phyloP scores from a whole-genome alignment of 2,797 vertebrate species.

The Clarias pachynema region DNA sequence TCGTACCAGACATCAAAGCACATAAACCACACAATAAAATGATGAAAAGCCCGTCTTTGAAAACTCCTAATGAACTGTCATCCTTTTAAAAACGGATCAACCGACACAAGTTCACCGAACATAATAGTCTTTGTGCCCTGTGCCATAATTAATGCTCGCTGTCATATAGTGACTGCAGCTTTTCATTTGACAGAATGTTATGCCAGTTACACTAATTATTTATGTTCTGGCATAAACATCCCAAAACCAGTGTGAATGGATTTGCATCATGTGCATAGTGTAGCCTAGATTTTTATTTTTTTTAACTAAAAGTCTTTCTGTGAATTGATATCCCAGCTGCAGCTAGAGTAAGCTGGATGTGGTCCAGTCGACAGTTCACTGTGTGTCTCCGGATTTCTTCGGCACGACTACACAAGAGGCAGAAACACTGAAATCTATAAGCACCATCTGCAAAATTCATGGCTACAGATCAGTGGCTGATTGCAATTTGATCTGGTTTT shows the following conservation, averaged over 20 bases:
- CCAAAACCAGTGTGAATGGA: slow-evolving; percentile 34
- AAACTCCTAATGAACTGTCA: slow-evolving; percentile 38
- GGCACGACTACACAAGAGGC: slow-evolving; percentile 48
- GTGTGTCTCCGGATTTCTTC: slow-evolving; percentile 20
- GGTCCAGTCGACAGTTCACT: slow-evolving; percentile 28
- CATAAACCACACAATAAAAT: not conserved
- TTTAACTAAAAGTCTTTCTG: slow-evolving; percentile 3
- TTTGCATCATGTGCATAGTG: slow-evolving; percentile 8
- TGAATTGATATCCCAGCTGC: not conserved
- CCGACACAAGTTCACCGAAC: not conserved
- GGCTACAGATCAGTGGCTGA: slow-evolving; percentile 5
- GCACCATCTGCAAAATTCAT: slow-evolving; percentile 3
- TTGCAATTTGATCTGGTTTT: not conserved
- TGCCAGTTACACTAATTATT: slow-evolving; percentile 61
- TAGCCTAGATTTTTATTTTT: not conserved
- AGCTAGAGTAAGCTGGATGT: slow-evolving; percentile 26
- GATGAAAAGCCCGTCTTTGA: slow-evolving; percentile 22
- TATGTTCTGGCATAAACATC: slow-evolving; percentile 63
- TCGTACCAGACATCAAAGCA: slow-evolving; percentile 22
- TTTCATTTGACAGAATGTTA: slow-evolving; percentile 52
- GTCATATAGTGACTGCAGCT: slow-evolving; percentile 14
- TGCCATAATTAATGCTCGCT: slow-evolving; percentile 34
- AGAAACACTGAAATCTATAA: slow-evolving; percentile 31
- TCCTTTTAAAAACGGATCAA: slow-evolving; percentile 9
- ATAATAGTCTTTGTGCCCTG: slow-evolving; percentile 36